These are phyloP conservation scores for Epinotia nisella DNA, from an alignment of 2,888 invertebrate species.

Conservation along the genomic window DNA sequence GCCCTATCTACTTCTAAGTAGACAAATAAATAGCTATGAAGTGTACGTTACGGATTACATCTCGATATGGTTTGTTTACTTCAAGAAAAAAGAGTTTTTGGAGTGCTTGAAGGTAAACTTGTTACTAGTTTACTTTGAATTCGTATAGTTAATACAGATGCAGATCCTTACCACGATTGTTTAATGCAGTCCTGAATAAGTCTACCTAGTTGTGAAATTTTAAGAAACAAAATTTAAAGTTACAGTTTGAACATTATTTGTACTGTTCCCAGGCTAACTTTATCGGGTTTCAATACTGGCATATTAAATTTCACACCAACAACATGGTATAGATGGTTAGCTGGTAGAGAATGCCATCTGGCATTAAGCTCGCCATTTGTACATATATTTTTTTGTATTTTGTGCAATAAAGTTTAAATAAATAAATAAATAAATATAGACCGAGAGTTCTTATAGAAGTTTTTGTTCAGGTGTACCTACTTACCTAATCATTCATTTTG, in stretches of 20 bases:
- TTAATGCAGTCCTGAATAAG: background rate
- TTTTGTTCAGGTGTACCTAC: too few relatives aligned
- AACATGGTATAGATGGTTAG: too few relatives aligned
- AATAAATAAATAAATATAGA: too few relatives aligned
- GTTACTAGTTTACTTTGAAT: conserved; percentile 7
- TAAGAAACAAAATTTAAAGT: background rate
- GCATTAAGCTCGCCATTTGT: too few relatives aligned
- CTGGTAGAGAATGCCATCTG: too few relatives aligned
- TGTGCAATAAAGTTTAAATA: too few relatives aligned
- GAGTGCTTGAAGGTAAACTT: conserved; percentile 58
- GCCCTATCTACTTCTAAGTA: conserved; percentile 53
- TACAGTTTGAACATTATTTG: background rate
- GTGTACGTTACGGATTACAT: conserved; percentile 62
- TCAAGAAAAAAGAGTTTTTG: conserved; percentile 56
- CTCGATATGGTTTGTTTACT: conserved; percentile 57
- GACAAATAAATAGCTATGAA: conserved; percentile 49
- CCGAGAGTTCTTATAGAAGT: too few relatives aligned
- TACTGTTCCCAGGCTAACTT: background rate
- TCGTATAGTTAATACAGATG: background rate
- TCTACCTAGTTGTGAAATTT: background rate
- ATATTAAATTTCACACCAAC: too few relatives aligned
- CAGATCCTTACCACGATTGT: background rate
- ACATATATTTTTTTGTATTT: too few relatives aligned
- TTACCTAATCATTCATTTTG: too few relatives aligned
- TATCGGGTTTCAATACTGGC: too few relatives aligned